Percentiles rank a stretch among this genome's conserved stretches.
These are phyloP conservation scores for Diplodus sargus DNA, from an alignment of 2,797 vertebrate species.

Conservation along the genomic window DNA sequence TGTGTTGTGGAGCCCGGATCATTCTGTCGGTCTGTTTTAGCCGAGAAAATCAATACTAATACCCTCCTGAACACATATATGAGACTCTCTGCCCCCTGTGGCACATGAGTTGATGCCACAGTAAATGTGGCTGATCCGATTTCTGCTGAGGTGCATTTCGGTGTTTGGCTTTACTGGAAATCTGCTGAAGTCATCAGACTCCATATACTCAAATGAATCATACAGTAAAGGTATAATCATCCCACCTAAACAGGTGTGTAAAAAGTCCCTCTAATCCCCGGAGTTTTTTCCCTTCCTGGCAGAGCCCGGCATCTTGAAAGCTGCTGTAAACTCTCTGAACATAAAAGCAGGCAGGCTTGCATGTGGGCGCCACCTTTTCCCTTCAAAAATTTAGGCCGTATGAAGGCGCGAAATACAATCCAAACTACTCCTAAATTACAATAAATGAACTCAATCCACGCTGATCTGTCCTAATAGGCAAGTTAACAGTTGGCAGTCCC, in stretches of 20 bases:
- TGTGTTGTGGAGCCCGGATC: not conserved
- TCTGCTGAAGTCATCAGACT: constrained; percentile 61
- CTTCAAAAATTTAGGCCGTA: constrained; percentile 1
- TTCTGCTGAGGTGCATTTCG: constrained; percentile 14
- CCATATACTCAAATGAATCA: constrained; percentile 46
- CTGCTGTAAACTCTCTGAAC: constrained; percentile 8
- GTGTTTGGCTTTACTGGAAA: constrained; percentile 44
- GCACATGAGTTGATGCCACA: not conserved
- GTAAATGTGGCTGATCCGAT: constrained; percentile 9
- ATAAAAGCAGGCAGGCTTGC: not conserved
- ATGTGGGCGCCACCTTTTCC: not conserved
- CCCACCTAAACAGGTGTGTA: constrained; percentile 55
- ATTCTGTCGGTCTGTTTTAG: not conserved
- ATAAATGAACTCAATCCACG: not conserved
- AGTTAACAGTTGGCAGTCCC: not conserved
- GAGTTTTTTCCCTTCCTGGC: not conserved
- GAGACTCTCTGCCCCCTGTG: not conserved
- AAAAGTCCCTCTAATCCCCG: constrained; percentile 55
- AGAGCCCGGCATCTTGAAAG: constrained; percentile 7
- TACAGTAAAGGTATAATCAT: constrained; percentile 64
- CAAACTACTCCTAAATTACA: not conserved
- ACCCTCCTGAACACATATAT: not conserved
- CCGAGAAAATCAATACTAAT: not conserved
- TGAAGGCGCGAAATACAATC: not conserved
- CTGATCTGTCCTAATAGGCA: not conserved